phyloP scores from a whole-genome alignment of 2,113 vertebrate species.

The Cettia cetti region DNA sequence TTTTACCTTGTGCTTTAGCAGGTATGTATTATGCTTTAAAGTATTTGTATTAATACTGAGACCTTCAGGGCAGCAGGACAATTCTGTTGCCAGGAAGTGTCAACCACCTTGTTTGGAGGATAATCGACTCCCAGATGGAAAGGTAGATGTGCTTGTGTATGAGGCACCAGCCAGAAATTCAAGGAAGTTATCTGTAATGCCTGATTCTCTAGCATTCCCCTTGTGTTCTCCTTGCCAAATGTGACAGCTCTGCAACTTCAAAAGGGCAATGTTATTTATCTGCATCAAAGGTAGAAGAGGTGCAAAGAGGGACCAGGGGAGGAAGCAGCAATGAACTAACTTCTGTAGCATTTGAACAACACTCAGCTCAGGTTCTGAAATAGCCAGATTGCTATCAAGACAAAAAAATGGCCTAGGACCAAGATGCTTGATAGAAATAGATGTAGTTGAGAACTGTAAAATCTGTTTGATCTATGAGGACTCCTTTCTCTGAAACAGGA shows the following conservation, averaged over 20 bases:
- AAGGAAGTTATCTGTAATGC: not conserved
- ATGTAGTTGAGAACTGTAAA: not conserved
- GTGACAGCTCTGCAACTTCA: not conserved
- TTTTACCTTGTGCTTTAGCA: not conserved
- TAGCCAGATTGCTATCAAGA: not conserved
- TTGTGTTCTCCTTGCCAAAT: not conserved
- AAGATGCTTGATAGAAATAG: not conserved
- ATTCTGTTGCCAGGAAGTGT: not conserved
- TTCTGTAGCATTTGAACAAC: not conserved
- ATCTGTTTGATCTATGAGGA: not conserved
- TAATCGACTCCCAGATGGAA: not conserved
- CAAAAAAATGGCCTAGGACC: not conserved
- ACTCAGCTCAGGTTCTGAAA: not conserved
- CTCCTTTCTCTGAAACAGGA: slow-evolving; percentile 12
- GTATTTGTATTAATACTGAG: not conserved
- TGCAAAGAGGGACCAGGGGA: not conserved
- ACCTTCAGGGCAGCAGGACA: not conserved
- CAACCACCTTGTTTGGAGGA: not conserved
- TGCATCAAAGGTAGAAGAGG: not conserved
- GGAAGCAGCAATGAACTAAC: not conserved
- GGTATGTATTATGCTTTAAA: not conserved
- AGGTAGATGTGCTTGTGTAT: not conserved
- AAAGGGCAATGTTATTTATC: slow-evolving; percentile 14
- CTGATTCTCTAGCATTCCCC: not conserved
- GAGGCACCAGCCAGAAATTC: not conserved